phyloP scores from a whole-genome alignment of 2,888 invertebrate species.

The Drosophila tripunctata region DNA sequence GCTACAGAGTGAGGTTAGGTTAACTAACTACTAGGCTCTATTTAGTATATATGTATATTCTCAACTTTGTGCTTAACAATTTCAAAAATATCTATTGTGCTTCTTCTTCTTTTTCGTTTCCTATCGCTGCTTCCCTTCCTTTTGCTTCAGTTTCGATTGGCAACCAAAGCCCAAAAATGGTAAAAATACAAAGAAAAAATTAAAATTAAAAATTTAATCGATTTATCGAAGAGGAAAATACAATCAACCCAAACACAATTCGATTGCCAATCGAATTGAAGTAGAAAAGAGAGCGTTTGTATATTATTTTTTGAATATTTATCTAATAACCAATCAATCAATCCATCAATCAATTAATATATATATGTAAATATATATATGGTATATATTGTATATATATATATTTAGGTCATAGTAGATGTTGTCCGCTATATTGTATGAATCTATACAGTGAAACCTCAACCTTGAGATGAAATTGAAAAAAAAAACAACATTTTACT shows the following conservation, averaged over 20 bases:
- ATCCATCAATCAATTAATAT: slow-evolving; percentile 11
- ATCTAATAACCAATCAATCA: slow-evolving; percentile 23
- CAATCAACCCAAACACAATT: slow-evolving; percentile 29
- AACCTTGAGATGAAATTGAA: slow-evolving; percentile 3
- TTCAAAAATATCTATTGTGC: slow-evolving; percentile 47
- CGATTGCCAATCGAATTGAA: slow-evolving; percentile 57
- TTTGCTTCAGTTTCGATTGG: slow-evolving; percentile 52
- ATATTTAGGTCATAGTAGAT: slow-evolving; percentile 12
- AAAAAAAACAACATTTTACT: slow-evolving; percentile 12
- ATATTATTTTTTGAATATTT: slow-evolving; percentile 1
- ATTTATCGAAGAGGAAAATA: neutral
- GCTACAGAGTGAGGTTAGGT: slow-evolving; percentile 1
- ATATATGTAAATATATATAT: slow-evolving; percentile 37
- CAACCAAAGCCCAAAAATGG: slow-evolving; percentile 60
- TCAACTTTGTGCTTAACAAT: slow-evolving; percentile 48
- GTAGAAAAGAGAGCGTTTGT: neutral
- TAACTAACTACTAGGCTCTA: slow-evolving; percentile 8
- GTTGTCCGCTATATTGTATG: slow-evolving; percentile 39
- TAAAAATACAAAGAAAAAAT: neutral
- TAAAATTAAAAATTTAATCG: neutral
- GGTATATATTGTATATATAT: slow-evolving; percentile 42
- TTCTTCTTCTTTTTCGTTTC: too few species aligned
- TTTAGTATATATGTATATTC: neutral
- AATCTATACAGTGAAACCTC: slow-evolving; percentile 27
- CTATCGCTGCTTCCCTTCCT: neutral